Base-by-base conservation (phyloP, 2,888 invertebrate species). In the Scelioninae gen. 1 region DNA sequence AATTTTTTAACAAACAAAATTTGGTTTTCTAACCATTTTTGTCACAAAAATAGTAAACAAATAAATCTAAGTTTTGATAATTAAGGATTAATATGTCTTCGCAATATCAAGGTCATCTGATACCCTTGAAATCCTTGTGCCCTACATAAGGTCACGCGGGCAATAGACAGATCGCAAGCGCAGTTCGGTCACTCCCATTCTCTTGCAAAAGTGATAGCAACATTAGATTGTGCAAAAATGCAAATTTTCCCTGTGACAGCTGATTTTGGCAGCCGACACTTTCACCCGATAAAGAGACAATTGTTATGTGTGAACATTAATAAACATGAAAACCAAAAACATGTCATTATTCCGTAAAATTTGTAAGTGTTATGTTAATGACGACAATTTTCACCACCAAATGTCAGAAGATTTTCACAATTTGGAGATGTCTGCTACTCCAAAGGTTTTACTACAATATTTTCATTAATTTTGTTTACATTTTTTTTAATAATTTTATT, bases 321-420 rank as follows among this genome's bases (percentile, higher is more conserved):
- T 45, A 49, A 84, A 72, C n/a, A 91, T 91, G 91, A 89, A 90
- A 79, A 88, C 86, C 10, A 90, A 89, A 72, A 89, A 89, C 75
- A 86, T 83, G 45, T 89, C 90, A 29, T 60, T 91, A 15, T 82
- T 91, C 43, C 87, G 86, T 56, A 90, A 86, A 72, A 83, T 91
- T 38, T 91, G 89, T 87, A 91, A 88, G 85, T 91, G 90, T 77
- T 89, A 87, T 74, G 72, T 83, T 11, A 86, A 88, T 32, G 86
- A 87, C 47, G 84, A 83, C 51, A 29, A 34, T 43, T 71, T 63
- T 16, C 49, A 56, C 16, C 56, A 65, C 7, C 56, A 49, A 43
- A 51, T 40, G 49, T 23, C 63, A 10, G 51, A 5, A 13, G n/a
- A n/a, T n/a, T n/a, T n/a, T n/a, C n/a, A n/a, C n/a, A n/a, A n/a